Evolutionary conservation across 2,113 vertebrate genomes (phyloP), one percentile per base, ranked within the genome.

Genomic region (Phrynosoma blainvillii): DNA sequence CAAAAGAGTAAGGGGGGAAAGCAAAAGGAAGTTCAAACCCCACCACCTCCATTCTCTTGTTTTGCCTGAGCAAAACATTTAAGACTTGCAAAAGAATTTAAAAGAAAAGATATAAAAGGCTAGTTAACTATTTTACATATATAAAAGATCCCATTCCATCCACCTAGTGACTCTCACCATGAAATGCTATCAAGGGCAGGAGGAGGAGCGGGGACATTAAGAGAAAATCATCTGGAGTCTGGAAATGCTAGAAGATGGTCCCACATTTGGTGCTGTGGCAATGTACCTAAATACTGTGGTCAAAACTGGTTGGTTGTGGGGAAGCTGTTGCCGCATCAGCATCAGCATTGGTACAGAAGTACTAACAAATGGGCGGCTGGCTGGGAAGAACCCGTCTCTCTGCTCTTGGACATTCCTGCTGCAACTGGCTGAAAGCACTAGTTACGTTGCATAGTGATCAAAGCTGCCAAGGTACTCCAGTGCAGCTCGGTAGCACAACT

Each of bases 361-460:
- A 95, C 96, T 95, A 95, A 96, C 95, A 92, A 96, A 96, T 94
- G 96, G 96, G 97, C 83, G 88, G 95, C 97, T 97, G 97, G 87
- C 97, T 98, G 97, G 96, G 96, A 97, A 95, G 96, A 96, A 96
- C 96, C 96, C 96, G 18, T 96, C 94, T 93, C 92, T 93, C 92
- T 94, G 96, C 93, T 96, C 96, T 96, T 87, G 21, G 86, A 93
- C 93, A 93, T 94, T 94, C 95, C 94, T 90, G 92, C 36, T 87
- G 93, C 94, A 92, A 95, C 94, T 4, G 92, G 96, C 95, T 93
- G 93, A 95, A 96, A 96, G 96, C 95, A 94, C 93, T 95, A 95
- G 97, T 98, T 99, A 99, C 97, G 98, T 99, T 99, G 98, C 98
- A 98, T 99, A 99, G 98, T 99, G 98, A 96, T 99, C 99, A 27